Evolutionary conservation across 2,888 invertebrate genomes (phyloP).

Genomic region (Stratiomys singularior): DNA sequence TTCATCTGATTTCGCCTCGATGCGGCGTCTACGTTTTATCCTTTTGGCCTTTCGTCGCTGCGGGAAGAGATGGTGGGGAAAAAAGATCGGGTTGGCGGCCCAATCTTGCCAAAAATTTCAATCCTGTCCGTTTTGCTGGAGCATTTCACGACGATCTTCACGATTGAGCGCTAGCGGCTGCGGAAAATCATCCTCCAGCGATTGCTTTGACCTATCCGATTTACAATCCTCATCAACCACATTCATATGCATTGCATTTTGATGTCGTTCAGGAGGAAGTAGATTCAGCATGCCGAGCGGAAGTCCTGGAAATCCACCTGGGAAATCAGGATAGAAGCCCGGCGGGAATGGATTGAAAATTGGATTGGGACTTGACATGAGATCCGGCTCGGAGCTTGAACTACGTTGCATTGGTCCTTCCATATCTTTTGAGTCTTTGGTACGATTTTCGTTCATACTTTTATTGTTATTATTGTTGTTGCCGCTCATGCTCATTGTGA

Average conservation of each 20-base stretch:
- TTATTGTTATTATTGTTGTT: constrained; percentile 69
- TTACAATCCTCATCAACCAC: constrained; percentile 75
- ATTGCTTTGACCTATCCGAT: constrained; percentile 73
- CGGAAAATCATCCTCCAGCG: constrained; percentile 69
- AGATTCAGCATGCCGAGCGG: constrained; percentile 87
- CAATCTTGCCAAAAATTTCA: constrained; percentile 69
- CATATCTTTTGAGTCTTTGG: constrained; percentile 56
- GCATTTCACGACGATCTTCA: constrained; percentile 72
- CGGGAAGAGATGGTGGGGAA: constrained; percentile 56
- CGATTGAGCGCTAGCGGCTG: constrained; percentile 70
- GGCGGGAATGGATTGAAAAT: constrained; percentile 82
- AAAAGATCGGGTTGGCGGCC: constrained; percentile 65
- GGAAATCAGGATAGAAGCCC: constrained; percentile 86
- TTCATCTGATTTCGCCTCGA: constrained; percentile 46
- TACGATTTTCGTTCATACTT: constrained; percentile 60
- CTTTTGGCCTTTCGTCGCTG: constrained; percentile 47
- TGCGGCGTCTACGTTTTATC: constrained; percentile 50
- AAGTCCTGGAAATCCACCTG: constrained; percentile 79
- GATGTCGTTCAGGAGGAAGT: constrained; percentile 79
- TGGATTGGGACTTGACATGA: constrained; percentile 71
- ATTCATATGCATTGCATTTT: constrained; percentile 69
- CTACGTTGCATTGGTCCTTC: constrained; percentile 69
- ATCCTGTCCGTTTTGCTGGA: constrained; percentile 85
- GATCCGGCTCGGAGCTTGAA: constrained; percentile 75
- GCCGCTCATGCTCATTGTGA: constrained; percentile 69